These are phyloP conservation scores for Daphoenositta chrysoptera DNA, from an alignment of 2,113 vertebrate species.

Conservation along the genomic window DNA sequence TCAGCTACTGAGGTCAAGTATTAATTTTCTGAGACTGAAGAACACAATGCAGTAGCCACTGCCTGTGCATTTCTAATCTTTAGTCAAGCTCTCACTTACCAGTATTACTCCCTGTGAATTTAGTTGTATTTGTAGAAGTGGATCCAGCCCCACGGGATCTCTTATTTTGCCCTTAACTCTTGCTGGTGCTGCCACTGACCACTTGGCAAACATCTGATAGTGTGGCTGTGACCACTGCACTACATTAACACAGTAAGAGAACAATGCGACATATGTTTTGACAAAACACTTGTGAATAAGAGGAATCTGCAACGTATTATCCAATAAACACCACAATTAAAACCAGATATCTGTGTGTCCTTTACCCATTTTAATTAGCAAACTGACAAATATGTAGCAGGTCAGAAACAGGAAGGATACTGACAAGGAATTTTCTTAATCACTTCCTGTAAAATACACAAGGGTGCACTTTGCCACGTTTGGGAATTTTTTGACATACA, in stretches of 20 bases:
- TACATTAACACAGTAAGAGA: not conserved
- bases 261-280: not conserved
- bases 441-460: not conserved
- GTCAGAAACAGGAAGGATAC: not conserved
- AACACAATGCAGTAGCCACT: not conserved
- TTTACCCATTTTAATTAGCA: conserved; percentile 11
- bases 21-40: not conserved
- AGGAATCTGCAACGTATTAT: not conserved
- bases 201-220: not conserved
- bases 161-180: not conserved
- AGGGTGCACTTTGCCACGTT: not conserved
- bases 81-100: not conserved
- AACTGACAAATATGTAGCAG: not conserved
- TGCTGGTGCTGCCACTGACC: not conserved
- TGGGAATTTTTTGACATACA: not conserved
- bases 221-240: not conserved
- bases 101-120: not conserved
- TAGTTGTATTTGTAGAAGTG: not conserved
- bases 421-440: not conserved
- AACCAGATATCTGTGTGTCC: not conserved
- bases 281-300: not conserved
- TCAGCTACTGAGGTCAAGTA: not conserved
- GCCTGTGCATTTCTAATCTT: not conserved
- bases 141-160: not conserved
- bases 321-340: not conserved